These are phyloP conservation scores for Trypoxylus dichotomus DNA, from an alignment of 1,140 invertebrate species.

Conservation along the genomic window DNA sequence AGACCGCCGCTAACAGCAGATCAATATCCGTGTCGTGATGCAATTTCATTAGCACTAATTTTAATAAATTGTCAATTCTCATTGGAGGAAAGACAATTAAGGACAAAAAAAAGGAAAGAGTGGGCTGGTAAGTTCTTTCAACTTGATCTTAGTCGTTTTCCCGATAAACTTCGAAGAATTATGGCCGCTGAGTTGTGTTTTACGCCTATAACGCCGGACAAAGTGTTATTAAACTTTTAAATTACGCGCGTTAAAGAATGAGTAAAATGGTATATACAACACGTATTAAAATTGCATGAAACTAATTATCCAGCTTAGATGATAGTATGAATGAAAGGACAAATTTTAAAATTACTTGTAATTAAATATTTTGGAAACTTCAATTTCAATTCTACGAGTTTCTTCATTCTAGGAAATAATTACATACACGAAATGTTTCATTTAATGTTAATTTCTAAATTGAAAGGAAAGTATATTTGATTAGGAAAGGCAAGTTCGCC, in stretches of 20 bases:
- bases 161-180: conserved; percentile 3
- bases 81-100: conserved; percentile 7
- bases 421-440: too few relatives aligned
- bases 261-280: neutral
- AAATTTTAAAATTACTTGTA: too few relatives aligned
- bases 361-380: too few relatives aligned
- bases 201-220: neutral
- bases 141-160: neutral
- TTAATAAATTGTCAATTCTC: conserved; percentile 23
- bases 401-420: too few relatives aligned
- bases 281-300: too few relatives aligned
- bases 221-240: neutral
- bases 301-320: too few relatives aligned
- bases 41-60: conserved; percentile 16
- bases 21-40: conserved; percentile 12
- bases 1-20: neutral
- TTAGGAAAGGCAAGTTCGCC: too few relatives aligned
- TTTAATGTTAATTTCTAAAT: too few relatives aligned
- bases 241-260: neutral
- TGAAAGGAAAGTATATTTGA: too few relatives aligned
- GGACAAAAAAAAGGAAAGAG: neutral
- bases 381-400: too few relatives aligned
- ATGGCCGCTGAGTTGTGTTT: neutral
- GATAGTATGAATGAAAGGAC: too few relatives aligned
- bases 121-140: neutral